A percentile compares a stretch with the other conserved stretches of the same genome.
phyloP scores from a whole-genome alignment of 2,113 vertebrate genomes.

The Crotalus helleri region DNA sequence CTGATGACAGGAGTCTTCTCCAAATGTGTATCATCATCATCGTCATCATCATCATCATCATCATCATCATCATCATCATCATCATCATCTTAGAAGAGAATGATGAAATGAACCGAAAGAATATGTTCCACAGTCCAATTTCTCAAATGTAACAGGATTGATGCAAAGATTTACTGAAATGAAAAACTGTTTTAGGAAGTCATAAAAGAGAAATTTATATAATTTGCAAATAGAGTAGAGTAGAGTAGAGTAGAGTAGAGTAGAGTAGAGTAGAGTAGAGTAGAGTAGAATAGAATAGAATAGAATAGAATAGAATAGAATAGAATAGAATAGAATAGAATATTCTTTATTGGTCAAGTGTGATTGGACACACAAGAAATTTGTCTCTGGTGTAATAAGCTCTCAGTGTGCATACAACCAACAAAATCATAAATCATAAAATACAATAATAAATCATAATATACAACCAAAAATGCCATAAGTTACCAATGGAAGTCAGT shows the following conservation, averaged over 20 bases:
- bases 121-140: neutral
- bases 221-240: neutral
- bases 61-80: too few relatives aligned
- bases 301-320: neutral
- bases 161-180: neutral
- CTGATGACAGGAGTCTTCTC: neutral
- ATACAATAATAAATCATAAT: neutral
- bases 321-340: neutral
- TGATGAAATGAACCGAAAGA: neutral
- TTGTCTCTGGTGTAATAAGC: neutral
- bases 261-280: fast-evolving
- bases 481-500: neutral
- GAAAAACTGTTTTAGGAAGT: neutral
- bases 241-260: too few relatives aligned
- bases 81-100: neutral
- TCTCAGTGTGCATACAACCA: neutral
- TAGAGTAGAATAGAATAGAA: too few relatives aligned
- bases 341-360: neutral
- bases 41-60: too few relatives aligned
- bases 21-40: neutral
- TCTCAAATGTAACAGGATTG: neutral
- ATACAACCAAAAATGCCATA: neutral
- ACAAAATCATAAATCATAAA: neutral
- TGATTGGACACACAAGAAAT: neutral
- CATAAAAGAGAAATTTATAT: neutral